Evolutionary conservation across 2,797 vertebrate genomes (phyloP).

Genomic region (Lacerta bilineata): DNA sequence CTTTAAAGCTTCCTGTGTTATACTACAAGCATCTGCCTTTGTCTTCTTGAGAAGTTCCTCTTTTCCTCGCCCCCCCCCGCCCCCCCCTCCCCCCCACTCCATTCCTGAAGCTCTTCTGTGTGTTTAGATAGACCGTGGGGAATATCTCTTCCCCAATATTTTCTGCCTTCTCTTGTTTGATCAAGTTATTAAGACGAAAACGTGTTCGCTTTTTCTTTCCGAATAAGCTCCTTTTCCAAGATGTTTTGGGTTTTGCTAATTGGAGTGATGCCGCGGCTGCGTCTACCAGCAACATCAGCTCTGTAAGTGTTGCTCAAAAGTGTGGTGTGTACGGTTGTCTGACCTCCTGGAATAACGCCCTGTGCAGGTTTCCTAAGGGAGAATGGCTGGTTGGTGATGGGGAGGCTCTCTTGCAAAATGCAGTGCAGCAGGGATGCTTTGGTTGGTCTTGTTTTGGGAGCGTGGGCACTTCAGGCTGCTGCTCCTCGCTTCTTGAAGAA

Average conservation of each 20-base stretch:
- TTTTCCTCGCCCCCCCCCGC: no score
- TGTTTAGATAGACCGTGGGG: no score
- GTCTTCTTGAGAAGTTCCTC: no score
- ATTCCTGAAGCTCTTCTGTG: no score
- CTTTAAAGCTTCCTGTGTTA: background rate
- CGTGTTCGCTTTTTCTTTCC: constrained; percentile 15
- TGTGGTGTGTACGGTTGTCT: background rate
- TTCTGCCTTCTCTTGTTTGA: constrained; percentile 2
- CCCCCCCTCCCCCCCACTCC: no score
- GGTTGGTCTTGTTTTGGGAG: background rate
- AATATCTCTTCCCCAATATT: no score
- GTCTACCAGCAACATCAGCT: background rate
- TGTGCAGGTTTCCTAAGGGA: background rate
- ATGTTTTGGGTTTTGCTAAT: constrained; percentile 19
- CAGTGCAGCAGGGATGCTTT: background rate
- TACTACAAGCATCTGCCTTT: background rate
- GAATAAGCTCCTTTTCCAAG: constrained; percentile 27
- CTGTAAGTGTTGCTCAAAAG: background rate
- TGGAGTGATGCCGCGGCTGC: constrained; percentile 26
- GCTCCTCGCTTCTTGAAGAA: background rate
- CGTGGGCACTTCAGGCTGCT: background rate
- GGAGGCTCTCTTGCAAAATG: background rate
- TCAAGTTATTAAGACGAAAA: constrained; percentile 39
- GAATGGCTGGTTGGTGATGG: background rate
- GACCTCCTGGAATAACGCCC: background rate